Evolutionary conservation across 2,113 vertebrate species (phyloP).

Genomic region (Furnarius figulus): DNA sequence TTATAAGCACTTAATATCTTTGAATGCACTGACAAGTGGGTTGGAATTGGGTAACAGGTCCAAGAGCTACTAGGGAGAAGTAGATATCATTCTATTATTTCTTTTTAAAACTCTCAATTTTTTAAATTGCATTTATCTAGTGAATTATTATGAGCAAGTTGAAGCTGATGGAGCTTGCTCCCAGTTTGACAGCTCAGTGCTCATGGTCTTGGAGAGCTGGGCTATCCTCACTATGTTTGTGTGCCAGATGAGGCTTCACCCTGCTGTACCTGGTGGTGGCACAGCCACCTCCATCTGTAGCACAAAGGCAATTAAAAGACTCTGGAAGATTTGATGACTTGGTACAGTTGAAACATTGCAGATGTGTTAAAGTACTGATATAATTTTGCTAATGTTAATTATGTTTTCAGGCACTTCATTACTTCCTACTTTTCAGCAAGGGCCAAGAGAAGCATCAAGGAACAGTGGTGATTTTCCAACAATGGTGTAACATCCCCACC

Average conservation of each 20-base stretch:
- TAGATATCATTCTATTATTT: not conserved
- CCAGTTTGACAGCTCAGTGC: not conserved
- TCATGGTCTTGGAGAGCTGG: not conserved
- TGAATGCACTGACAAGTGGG: not conserved
- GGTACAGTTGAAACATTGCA: not conserved
- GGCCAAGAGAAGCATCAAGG: not conserved
- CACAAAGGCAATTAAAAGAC: not conserved
- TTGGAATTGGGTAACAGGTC: not conserved
- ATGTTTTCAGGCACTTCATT: not conserved
- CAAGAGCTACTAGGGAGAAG: not conserved
- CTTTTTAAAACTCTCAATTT: not conserved
- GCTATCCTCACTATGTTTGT: not conserved
- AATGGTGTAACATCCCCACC: not conserved
- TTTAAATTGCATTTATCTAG: not conserved
- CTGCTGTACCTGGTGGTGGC: not conserved
- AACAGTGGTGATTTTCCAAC: not conserved
- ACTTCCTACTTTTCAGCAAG: slow-evolving; percentile 21
- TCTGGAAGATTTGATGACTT: not conserved
- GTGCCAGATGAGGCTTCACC: not conserved
- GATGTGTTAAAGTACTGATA: not conserved
- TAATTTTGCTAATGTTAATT: not conserved
- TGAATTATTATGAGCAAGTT: not conserved
- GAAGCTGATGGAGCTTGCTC: not conserved
- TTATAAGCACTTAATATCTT: not conserved
- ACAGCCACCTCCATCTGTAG: not conserved